A percentile compares a stretch with the other conserved stretches of the same genome.
Conservation (phyloP, 2,888 invertebrate genomes). For the Andricus quercusramuli region DNA sequence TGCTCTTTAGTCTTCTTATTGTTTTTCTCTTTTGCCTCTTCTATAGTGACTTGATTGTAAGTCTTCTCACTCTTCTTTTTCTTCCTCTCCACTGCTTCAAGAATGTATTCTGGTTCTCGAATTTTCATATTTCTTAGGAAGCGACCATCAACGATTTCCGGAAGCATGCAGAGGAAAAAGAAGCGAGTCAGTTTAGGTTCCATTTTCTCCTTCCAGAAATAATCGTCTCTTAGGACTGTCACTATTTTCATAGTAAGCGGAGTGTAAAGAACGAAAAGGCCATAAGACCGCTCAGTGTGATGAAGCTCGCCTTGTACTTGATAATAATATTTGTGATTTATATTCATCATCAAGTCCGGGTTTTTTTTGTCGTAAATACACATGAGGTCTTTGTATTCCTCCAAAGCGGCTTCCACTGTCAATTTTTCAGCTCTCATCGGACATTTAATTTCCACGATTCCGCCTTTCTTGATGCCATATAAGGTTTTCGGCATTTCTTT, state of each 20-base stretch:
- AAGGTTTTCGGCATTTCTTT: neutral
- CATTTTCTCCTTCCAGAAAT: slow-evolving; percentile 55
- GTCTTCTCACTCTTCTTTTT: neutral
- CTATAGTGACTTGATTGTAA: neutral
- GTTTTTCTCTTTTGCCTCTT: neutral
- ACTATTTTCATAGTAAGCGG: slow-evolving; percentile 47
- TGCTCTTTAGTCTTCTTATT: neutral
- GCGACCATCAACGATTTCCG: slow-evolving; percentile 48
- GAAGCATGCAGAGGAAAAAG: slow-evolving; percentile 47
- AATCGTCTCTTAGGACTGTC: slow-evolving; percentile 47
- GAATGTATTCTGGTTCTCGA: slow-evolving; percentile 45
- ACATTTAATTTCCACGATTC: slow-evolving; percentile 60
- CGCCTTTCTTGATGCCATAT: neutral
- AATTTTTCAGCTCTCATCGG: slow-evolving; percentile 49
- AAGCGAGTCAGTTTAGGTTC: slow-evolving; percentile 46
- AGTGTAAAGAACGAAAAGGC: slow-evolving; percentile 54
- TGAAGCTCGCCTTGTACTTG: slow-evolving; percentile 60
- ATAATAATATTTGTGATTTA: slow-evolving; percentile 53
- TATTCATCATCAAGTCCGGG: slow-evolving; percentile 45
- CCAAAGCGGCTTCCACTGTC: slow-evolving; percentile 46
- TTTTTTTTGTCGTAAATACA: neutral
- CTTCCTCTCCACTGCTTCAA: neutral
- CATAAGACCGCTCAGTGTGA: slow-evolving; percentile 49
- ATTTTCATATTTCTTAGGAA: slow-evolving; percentile 47
- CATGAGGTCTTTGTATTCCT: neutral